Evolutionary conservation across 2,888 invertebrate genomes (phyloP), one percentile per base, ranked within the genome.

Genomic region (Cerceris rybyensis): DNA sequence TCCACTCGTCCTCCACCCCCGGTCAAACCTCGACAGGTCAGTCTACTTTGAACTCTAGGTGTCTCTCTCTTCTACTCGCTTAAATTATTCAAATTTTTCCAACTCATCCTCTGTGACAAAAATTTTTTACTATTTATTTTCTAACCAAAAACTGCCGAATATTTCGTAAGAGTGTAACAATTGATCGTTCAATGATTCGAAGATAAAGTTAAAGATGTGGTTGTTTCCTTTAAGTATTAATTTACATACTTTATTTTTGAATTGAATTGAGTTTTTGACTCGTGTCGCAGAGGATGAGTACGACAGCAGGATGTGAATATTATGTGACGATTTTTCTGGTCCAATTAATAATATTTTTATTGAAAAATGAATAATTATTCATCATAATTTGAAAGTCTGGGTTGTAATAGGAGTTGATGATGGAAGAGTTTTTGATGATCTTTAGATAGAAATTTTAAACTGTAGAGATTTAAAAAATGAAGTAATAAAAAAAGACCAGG

Each of bases 1-100:
- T 90, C 91, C 90, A 88, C 85, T 87, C 90, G 91, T 82, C 90
- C 91, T 75, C 91, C 91, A 65, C 90, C 90, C 9, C 90, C 92
- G 86, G 90, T 92, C 91, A 92, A 92, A 73, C 92, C 92, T 71
- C 92, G 92, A 79, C 92, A 92, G 92, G 92, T 92, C 84, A 69
- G 86, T 81, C 28, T 39, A 2, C 8, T n/a, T 14, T 8, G 14
- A 9, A 6, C 39, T 17, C 46, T 55, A 6, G n/a, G 28, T 46
- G 70, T 65, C 46, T 65, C 59, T 68, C 43, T 16, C 8, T 16
- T 16, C 69, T n/a, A 16, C 61, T 73, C 43, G 16, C 54, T 60
- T 42, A 16, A 42, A 54, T 59, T 55, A 69, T 57, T 69, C 46
- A 11, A 43, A 63, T 58, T 14, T 61, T 46, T 54, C 57, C 6